A percentile compares a stretch with the other conserved stretches of the same genome.
Evolutionary conservation across 64 coral and sea anemone species (phyloP).

Genomic region (Actinia equina): DNA sequence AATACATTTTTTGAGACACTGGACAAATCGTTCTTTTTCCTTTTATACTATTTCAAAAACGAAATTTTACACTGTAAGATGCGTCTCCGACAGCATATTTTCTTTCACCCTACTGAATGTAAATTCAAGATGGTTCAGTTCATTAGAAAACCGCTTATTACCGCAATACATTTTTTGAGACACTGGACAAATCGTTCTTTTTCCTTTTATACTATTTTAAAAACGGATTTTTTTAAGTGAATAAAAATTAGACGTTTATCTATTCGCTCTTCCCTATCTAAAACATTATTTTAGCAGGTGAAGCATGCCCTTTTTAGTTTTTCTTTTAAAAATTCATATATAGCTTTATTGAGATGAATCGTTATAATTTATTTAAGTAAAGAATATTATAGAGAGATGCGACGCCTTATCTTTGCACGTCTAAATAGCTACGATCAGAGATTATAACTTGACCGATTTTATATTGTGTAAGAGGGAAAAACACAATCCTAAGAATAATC

Average conservation of each 20-base stretch:
- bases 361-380: slow-evolving; percentile 2
- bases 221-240: not conserved
- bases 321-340: not conserved
- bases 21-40: not conserved
- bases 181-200: not conserved
- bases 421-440: not conserved
- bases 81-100: not conserved
- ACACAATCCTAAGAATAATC: not conserved
- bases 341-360: slow-evolving; percentile 3
- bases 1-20: not conserved
- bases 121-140: not conserved
- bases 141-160: slow-evolving; percentile 6
- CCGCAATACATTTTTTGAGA: not conserved
- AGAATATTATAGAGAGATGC: slow-evolving; percentile 4
- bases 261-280: not conserved
- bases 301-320: not conserved
- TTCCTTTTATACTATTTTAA: too few species aligned
- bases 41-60: too few species aligned
- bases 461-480: not conserved
- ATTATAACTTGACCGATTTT: not conserved
- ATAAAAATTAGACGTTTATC: not conserved
- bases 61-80: not conserved
- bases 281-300: slow-evolving; percentile 3
- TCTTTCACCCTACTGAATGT: not conserved
- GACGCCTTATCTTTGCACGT: not conserved